Evolutionary conservation across 1,140 invertebrate genomes (phyloP), one percentile per base, ranked within the genome.

Genomic region (Glomeris maerens): DNA sequence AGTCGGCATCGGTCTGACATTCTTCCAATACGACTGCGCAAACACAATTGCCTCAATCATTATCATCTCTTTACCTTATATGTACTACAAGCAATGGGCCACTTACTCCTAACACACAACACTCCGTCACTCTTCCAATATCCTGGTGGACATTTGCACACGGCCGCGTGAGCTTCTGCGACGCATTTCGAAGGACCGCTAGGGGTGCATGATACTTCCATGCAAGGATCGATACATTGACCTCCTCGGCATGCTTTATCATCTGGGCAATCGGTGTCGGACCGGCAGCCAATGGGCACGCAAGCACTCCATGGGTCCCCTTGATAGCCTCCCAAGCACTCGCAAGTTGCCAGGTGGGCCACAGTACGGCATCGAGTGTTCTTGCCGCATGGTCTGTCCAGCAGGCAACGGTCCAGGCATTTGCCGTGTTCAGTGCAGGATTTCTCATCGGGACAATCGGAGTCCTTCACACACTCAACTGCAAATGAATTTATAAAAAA

Each of bases 221-320:
- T 61, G 59, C 89, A 94, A 1, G 87, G 86, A 63, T 87, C 79
- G 14, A 85, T 76, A 66, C 89, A 94, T 58, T 87, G 83, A 45
- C 78, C 79, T 56, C 88, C 87, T 39, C 83, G 77, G 61, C 89
- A 94, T 55, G 83, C 78, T 61, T 81, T 78, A 57, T 90, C 81
- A 27, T 72, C 69, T 1, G 87, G 84, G 68, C 89, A 94, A 53
- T 93, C 88, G 51, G 81, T 81, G 63, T 90, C 87, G 48, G 81
- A 81, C 57, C 78, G 76, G 68, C 89, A 93, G n/a, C 86, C 89
- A 38, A 91, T 77, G 4, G 83, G 73, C 50, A 74, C 72, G 59
- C 87, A 91, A 47, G 78, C 75, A 21, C 47, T 74, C 51, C 77
- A 76, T 1, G 85, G 78, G 68, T 91, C 82, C 31, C 86, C 85